Conservation (phyloP, 1,140 invertebrate species). For the Samia ricini region DNA sequence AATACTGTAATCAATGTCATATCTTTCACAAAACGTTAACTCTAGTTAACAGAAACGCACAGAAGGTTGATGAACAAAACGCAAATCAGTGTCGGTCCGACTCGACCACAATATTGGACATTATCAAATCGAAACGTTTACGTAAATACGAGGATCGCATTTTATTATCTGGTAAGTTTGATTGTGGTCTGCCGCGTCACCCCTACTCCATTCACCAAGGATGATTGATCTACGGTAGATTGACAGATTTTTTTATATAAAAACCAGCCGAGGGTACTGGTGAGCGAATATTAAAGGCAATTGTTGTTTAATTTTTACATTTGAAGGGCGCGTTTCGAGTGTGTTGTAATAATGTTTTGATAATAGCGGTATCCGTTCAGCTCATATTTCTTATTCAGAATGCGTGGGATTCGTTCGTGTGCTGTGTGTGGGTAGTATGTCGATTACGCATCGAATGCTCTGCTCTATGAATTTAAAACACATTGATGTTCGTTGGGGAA, state of each 20-base stretch:
- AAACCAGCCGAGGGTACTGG: slow-evolving; percentile 65
- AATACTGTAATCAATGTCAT: not conserved
- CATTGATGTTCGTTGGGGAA: slow-evolving; percentile 42
- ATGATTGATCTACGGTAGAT: slow-evolving; percentile 76
- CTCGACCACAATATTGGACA: slow-evolving; percentile 59
- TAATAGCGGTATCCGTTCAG: slow-evolving; percentile 74
- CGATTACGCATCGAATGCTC: slow-evolving; percentile 40
- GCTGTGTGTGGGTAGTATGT: slow-evolving; percentile 11
- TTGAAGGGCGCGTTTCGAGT: slow-evolving; percentile 69
- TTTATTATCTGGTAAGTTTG: slow-evolving; percentile 69
- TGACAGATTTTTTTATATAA: slow-evolving; percentile 75
- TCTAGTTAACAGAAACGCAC: slow-evolving; percentile 5
- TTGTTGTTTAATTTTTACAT: slow-evolving; percentile 78
- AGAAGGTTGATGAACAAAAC: slow-evolving; percentile 41
- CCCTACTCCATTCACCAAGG: slow-evolving; percentile 62
- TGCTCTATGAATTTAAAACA: slow-evolving; percentile 61
- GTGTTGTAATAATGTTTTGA: slow-evolving; percentile 77
- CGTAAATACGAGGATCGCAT: slow-evolving; percentile 66
- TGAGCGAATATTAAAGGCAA: slow-evolving; percentile 75
- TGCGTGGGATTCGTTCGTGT: slow-evolving; percentile 61
- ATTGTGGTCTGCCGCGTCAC: slow-evolving; percentile 54
- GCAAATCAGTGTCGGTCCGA: slow-evolving; percentile 49
- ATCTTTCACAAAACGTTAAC: not conserved
- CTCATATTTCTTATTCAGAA: slow-evolving; percentile 75
- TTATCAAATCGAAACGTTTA: slow-evolving; percentile 71